Base-by-base conservation (phyloP, 2,113 vertebrate genomes). In the Poeciliopsis occidentalis region DNA sequence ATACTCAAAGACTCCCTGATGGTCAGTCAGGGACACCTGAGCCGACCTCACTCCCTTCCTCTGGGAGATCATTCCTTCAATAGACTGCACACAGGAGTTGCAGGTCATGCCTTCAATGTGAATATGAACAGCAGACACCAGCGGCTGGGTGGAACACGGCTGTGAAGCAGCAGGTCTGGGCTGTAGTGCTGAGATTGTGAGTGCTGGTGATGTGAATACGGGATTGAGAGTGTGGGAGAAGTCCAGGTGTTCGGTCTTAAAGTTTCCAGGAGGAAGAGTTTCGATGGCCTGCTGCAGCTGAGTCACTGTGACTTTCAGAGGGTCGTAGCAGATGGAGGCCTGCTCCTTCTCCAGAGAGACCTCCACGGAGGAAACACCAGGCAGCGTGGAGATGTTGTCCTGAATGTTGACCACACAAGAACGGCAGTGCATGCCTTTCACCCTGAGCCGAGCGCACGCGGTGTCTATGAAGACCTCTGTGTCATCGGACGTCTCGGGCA, bases 61-160 rank as follows among this genome's bases (percentile, higher is more conserved):
- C 84, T 96, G 95, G 39, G 96, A 95, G 71, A 99, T 44, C 73
- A 94, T 84, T 37, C 92, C 93, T 80, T 99, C 96, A 8, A 99
- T 96, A 72, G 96, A 95, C 85, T 96, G 94, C 67, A 99, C 97
- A 75, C 98, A 99, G 19, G 97, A 98, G 91, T 86, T 95, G 81
- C 98, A 99, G 8, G 97, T 99, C 97, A 99, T 99, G 3, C 97
- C 97, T 79, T 95, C 95, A 5, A 99, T 98, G 86, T 93, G 93
- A 85, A 99, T 93, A 29, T 95, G 87, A 0, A 89, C 91, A 6
- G 91, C 81, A 24, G 94, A 92, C 6, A 89, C 94, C 60, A 96
- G 91, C 3, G 95, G 95, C 79, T 95, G 96, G 65, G 78, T 78
- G 12, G 94, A 91, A 85, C 72, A 71, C 67, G 80, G 71, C 78